Conservation (phyloP, 2,888 invertebrate species). For the Stenchaetothrips biformis region DNA sequence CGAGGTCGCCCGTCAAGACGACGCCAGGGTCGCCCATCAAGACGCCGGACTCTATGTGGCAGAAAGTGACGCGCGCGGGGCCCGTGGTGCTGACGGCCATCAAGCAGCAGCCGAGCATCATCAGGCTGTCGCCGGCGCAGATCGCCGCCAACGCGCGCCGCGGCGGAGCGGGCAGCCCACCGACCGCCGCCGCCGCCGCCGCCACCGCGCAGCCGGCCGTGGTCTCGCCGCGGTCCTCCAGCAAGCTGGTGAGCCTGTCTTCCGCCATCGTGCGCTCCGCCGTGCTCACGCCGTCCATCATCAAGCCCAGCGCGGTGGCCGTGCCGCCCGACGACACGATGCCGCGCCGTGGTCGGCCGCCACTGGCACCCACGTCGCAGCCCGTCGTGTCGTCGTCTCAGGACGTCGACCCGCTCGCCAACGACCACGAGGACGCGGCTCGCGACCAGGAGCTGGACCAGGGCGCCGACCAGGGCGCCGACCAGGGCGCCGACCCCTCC, state of each 20-base stretch:
- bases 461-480: neutral
- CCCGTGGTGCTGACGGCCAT: neutral
- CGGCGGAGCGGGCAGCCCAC: neutral
- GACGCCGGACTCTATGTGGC: too few relatives aligned
- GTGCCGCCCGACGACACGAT: neutral
- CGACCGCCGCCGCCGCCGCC: neutral
- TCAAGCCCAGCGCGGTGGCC: neutral
- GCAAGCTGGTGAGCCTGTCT: neutral
- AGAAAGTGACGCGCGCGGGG: neutral
- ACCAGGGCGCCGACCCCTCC: neutral
- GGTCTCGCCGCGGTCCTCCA: neutral
- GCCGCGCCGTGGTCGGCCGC: neutral
- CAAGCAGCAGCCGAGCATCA: neutral
- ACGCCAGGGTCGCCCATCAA: too few relatives aligned
- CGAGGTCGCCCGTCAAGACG: neutral
- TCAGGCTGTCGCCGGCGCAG: slow-evolving; percentile 1
- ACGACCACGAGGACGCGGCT: neutral
- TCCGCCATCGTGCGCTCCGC: slow-evolving; percentile 5
- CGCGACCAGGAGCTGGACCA: neutral
- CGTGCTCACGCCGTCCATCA: neutral
- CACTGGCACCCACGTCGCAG: neutral
- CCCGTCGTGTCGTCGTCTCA: neutral
- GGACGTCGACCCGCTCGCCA: neutral
- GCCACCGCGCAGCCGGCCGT: neutral
- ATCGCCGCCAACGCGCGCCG: neutral